Percentiles rank a stretch among this genome's conserved stretches.
Evolutionary conservation across 2,797 vertebrate genomes (phyloP).

Genomic region (Xerus rutilus): DNA sequence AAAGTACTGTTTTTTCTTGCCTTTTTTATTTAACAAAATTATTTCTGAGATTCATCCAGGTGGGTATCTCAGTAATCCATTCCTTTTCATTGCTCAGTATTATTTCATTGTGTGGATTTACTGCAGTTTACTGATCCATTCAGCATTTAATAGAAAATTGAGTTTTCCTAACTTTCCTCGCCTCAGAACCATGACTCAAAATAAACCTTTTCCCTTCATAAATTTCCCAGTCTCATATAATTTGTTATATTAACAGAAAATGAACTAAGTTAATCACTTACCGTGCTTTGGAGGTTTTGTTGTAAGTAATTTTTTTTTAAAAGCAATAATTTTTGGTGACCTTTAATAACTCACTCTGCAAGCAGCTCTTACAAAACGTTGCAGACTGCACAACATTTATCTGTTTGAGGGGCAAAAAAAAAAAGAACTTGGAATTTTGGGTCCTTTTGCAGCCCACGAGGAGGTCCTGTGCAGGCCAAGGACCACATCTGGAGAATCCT

Average conservation of each 20-base stretch:
- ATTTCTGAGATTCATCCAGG: neutral
- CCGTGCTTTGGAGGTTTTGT: neutral
- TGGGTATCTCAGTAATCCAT: neutral
- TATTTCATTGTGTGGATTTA: neutral
- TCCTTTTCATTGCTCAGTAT: neutral
- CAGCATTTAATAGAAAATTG: neutral
- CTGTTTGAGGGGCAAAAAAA: neutral
- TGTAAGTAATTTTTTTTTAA: neutral
- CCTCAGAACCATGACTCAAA: neutral
- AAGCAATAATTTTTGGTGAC: neutral
- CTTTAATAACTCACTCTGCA: constrained; percentile 9
- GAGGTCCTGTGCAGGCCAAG: neutral
- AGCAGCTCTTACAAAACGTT: neutral
- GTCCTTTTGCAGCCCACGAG: neutral
- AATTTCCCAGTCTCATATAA: neutral
- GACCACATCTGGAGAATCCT: neutral
- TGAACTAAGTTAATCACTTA: neutral
- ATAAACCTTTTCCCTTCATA: neutral
- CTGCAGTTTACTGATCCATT: neutral
- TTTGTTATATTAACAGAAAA: neutral
- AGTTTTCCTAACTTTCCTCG: neutral
- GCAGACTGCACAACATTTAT: neutral
- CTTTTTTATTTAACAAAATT: constrained; percentile 18
- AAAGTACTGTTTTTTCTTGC: neutral
- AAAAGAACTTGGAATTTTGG: neutral